Evolutionary conservation across 92 coral and sea anemone genomes (phyloP).

Genomic region (Epizoanthus ramosus): DNA sequence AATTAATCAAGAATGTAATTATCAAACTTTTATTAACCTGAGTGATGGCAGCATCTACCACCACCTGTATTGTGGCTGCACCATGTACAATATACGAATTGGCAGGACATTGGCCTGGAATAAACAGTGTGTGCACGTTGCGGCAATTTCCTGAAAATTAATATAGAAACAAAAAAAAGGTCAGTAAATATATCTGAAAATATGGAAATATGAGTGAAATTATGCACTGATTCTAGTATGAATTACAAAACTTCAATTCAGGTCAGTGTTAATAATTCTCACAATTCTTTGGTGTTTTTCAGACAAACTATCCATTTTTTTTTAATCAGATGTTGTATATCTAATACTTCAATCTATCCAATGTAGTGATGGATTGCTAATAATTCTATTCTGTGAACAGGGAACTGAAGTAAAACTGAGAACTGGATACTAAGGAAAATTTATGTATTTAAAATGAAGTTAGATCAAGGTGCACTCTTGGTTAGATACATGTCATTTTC

Average conservation of each 20-base stretch:
- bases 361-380: no score
- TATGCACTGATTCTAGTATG: not conserved
- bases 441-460: no score
- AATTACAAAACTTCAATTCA: not conserved
- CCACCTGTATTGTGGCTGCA: slow-evolving; percentile 71
- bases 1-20: no score
- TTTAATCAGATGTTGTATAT: no score
- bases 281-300: no score
- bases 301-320: no score
- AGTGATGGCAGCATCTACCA: slow-evolving; percentile 82
- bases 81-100: slow-evolving; percentile 51
- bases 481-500: no score
- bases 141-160: slow-evolving; percentile 56
- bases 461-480: no score
- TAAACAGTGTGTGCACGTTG: slow-evolving; percentile 26
- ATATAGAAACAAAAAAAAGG: not conserved
- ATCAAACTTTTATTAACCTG: slow-evolving; percentile 45
- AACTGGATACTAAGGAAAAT: no score
- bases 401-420: no score
- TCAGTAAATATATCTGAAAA: not conserved
- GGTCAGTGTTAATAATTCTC: not conserved
- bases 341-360: no score
- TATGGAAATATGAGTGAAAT: not conserved
- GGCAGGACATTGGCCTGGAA: slow-evolving; percentile 60
- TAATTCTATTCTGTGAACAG: no score